Evolutionary conservation across 2,113 vertebrate genomes (phyloP).

Genomic region (Perognathus longimembris): DNA sequence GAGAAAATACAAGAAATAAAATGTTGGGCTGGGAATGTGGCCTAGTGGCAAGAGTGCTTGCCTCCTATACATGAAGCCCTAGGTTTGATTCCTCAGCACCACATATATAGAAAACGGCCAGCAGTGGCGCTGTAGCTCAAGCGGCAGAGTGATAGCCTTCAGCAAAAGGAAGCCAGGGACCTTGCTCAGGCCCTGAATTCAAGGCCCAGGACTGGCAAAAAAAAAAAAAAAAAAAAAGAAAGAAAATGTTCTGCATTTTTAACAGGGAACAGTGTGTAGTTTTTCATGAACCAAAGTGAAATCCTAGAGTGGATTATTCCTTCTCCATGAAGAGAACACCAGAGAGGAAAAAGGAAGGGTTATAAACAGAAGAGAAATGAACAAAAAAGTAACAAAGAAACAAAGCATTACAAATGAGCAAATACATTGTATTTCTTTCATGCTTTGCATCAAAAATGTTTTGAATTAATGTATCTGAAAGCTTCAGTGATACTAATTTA

Average conservation of each 20-base stretch:
- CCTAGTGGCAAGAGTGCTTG: no score
- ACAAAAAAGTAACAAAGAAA: background rate
- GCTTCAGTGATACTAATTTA: background rate
- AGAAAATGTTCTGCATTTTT: background rate
- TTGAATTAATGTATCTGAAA: background rate
- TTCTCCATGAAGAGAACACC: background rate
- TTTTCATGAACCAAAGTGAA: background rate
- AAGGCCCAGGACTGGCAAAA: no score
- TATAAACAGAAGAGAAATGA: background rate
- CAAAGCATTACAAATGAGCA: background rate
- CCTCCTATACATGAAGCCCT: no score
- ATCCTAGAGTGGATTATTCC: background rate
- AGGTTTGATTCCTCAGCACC: no score
- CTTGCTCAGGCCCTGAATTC: no score
- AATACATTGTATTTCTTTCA: background rate
- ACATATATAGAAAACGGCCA: no score
- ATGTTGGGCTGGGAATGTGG: no score
- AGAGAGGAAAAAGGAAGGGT: background rate
- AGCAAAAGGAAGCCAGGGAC: no score
- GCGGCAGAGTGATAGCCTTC: no score
- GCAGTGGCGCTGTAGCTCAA: no score
- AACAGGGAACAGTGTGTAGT: background rate
- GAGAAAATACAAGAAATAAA: background rate
- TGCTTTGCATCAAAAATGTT: background rate
- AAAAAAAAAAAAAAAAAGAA: conserved; percentile 3